A percentile compares a stretch with the other conserved stretches of the same genome.
Conservation (phyloP, 2,113 vertebrate genomes). For the Podiceps cristatus region DNA sequence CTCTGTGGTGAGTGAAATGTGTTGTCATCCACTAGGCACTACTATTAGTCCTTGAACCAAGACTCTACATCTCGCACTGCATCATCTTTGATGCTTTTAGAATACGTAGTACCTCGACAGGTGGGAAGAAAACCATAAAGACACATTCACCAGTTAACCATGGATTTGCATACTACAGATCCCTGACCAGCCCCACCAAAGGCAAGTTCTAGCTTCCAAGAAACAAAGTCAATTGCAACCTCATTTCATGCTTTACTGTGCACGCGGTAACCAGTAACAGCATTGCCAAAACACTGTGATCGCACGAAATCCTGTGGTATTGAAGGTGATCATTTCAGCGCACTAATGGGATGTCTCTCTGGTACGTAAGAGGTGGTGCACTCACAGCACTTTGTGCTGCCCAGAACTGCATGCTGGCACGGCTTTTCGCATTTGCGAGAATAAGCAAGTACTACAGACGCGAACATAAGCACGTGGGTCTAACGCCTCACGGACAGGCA, state of each 20-base stretch:
- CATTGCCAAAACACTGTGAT: rapidly evolving
- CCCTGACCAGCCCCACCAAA: background rate
- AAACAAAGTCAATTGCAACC: background rate
- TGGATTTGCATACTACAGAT: background rate
- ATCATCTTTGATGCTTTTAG: background rate
- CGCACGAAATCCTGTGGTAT: background rate
- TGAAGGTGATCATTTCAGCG: rapidly evolving
- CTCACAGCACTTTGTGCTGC: rapidly evolving
- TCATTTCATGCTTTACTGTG: background rate
- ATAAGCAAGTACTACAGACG: rapidly evolving
- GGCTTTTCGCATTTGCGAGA: background rate
- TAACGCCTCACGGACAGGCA: rapidly evolving
- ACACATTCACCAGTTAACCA: background rate
- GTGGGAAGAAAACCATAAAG: background rate
- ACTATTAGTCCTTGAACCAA: background rate
- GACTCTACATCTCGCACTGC: background rate
- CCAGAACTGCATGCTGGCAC: rapidly evolving
- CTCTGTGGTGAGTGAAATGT: background rate
- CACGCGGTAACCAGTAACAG: rapidly evolving
- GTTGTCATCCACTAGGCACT: background rate
- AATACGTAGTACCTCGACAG: rapidly evolving
- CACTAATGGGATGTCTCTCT: rapidly evolving
- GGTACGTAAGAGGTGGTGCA: rapidly evolving
- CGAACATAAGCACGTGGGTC: rapidly evolving
- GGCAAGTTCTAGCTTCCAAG: background rate